These are phyloP conservation scores for Cylloceria caligata DNA, from an alignment of 2,888 invertebrate genomes.

Conservation along the genomic window DNA sequence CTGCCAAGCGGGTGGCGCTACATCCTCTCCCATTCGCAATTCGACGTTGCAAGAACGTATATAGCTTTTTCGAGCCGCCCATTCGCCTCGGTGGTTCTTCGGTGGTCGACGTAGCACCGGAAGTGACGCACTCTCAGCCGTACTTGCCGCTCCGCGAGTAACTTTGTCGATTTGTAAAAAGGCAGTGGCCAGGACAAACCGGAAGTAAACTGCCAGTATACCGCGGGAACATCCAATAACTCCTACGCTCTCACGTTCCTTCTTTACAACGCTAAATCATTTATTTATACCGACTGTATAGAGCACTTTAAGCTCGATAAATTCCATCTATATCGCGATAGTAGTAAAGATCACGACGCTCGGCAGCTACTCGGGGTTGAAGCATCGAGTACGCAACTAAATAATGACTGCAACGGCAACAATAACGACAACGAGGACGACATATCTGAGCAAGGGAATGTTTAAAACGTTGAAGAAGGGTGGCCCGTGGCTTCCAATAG, in stretches of 20 bases:
- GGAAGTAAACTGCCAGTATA: conserved; percentile 47
- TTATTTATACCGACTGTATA: conserved; percentile 52
- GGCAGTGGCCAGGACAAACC: conserved; percentile 38
- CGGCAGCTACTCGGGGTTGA: not conserved
- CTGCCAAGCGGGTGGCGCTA: conserved; percentile 59
- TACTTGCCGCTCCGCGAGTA: conserved; percentile 46
- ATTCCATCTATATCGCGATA: conserved; percentile 41
- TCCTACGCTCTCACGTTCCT: conserved; percentile 47
- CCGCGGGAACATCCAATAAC: conserved; percentile 40
- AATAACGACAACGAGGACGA: conserved; percentile 27
- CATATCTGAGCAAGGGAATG: conserved; percentile 30
- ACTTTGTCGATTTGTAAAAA: conserved; percentile 70
- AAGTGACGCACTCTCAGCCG: conserved; percentile 68
- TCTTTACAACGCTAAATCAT: conserved; percentile 55
- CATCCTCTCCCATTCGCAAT: conserved; percentile 56
- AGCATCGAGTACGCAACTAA: conserved; percentile 28
- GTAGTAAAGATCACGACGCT: not conserved
- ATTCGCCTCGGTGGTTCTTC: conserved; percentile 21
- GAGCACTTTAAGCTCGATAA: conserved; percentile 61
- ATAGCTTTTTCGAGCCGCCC: conserved; percentile 50
- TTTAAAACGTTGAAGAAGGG: conserved; percentile 53
- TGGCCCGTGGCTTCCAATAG: conserved; percentile 41
- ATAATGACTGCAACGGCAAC: conserved; percentile 59
- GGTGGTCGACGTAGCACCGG: conserved; percentile 67
- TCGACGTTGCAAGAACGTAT: conserved; percentile 49